A percentile compares a stretch with the other conserved stretches of the same genome.
phyloP scores from a whole-genome alignment of 1,140 invertebrate genomes.

The Pachyrhynchus sulphureomaculatus region DNA sequence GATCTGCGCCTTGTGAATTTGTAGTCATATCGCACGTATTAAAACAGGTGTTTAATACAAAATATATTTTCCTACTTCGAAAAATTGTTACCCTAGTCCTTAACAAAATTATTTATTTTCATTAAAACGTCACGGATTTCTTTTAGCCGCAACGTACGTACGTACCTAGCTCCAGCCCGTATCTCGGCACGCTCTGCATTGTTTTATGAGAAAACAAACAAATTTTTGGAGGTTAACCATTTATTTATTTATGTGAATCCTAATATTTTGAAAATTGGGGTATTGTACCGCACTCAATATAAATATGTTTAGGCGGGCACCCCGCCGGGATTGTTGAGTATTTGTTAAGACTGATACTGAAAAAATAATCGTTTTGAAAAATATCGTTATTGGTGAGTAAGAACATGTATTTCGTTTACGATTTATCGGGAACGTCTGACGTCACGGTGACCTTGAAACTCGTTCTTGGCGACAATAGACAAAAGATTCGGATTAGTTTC shows the following conservation, averaged over 20 bases:
- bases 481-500: too few relatives aligned
- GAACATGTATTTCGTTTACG: slow-evolving; percentile 29
- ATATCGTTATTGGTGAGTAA: slow-evolving; percentile 38
- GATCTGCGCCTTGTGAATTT: too few relatives aligned
- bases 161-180: slow-evolving; percentile 7
- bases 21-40: too few relatives aligned
- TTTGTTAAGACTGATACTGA: slow-evolving; percentile 36
- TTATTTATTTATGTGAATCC: slow-evolving; percentile 44
- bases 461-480: too few relatives aligned
- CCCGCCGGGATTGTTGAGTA: slow-evolving; percentile 31
- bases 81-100: too few relatives aligned
- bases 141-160: not conserved
- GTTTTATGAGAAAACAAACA: slow-evolving; percentile 44
- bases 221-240: slow-evolving; percentile 36
- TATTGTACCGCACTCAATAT: slow-evolving; percentile 37
- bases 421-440: too few relatives aligned
- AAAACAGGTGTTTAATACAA: too few relatives aligned
- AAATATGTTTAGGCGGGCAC: slow-evolving; percentile 34
- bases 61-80: too few relatives aligned
- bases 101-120: not conserved
- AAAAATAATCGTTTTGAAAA: slow-evolving; percentile 39
- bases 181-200: slow-evolving; percentile 16
- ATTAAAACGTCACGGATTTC: not conserved
- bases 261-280: slow-evolving; percentile 43
- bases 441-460: too few relatives aligned